A percentile compares a stretch with the other conserved stretches of the same genome.
phyloP scores from a whole-genome alignment of 2,797 vertebrate genomes.

The Linurgus olivaceus region DNA sequence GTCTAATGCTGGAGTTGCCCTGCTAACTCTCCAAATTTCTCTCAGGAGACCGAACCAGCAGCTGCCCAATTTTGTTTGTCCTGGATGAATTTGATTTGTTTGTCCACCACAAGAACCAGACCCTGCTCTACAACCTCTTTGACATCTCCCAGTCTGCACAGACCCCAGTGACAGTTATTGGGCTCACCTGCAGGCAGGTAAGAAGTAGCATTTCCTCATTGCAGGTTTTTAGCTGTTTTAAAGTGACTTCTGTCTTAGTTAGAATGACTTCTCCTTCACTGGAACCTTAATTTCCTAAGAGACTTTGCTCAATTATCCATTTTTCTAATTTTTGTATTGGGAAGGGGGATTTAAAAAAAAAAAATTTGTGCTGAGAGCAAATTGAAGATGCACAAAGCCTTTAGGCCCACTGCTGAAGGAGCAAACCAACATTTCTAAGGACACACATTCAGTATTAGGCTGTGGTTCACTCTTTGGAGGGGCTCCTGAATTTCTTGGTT shows the following conservation, averaged over 20 bases:
- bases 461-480: accelerated
- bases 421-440: neutral
- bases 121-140: slow-evolving; percentile 94
- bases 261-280: neutral
- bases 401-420: neutral
- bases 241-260: neutral
- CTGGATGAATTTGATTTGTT: slow-evolving; percentile 98
- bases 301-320: neutral
- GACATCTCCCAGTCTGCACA: slow-evolving; percentile 96
- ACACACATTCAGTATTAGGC: no score
- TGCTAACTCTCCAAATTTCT: neutral
- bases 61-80: slow-evolving; percentile 90
- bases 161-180: slow-evolving; percentile 90
- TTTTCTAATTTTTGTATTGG: neutral
- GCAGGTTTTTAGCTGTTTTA: accelerated
- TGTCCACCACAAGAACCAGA: slow-evolving; percentile 96
- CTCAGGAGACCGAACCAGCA: slow-evolving; percentile 86
- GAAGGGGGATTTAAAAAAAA: neutral
- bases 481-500: neutral
- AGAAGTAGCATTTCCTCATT: neutral
- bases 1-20: neutral
- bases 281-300: neutral
- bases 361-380: neutral
- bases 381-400: neutral
- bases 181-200: slow-evolving; percentile 94